phyloP scores from a whole-genome alignment of 2,888 invertebrate genomes.

The Mylabris sibirica region DNA sequence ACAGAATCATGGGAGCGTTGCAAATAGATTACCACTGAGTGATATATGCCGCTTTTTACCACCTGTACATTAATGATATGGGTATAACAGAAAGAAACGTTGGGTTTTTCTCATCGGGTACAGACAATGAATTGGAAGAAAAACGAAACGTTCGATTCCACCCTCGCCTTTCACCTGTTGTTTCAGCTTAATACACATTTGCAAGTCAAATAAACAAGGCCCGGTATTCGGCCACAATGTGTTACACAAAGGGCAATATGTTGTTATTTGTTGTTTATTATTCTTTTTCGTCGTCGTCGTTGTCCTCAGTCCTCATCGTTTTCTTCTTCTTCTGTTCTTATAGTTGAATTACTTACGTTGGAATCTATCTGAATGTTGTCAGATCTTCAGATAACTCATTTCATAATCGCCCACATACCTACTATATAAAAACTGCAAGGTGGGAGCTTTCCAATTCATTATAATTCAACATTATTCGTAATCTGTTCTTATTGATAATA shows the following conservation, averaged over 20 bases:
- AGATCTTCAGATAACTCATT: constrained; percentile 31
- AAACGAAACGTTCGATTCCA: constrained; percentile 20
- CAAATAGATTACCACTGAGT: constrained; percentile 27
- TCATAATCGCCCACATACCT: constrained; percentile 28
- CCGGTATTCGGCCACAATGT: constrained; percentile 21
- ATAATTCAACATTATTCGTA: not conserved
- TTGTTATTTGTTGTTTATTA: not conserved
- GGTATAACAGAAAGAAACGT: not conserved
- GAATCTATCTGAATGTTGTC: constrained; percentile 30
- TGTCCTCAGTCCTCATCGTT: too few species aligned
- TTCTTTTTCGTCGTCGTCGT: too few species aligned
- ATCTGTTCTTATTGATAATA: not conserved
- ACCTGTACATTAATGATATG: not conserved
- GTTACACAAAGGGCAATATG: constrained; percentile 25
- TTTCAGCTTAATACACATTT: constrained; percentile 20
- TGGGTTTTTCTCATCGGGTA: not conserved
- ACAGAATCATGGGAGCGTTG: constrained; percentile 25
- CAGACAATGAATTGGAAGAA: not conserved
- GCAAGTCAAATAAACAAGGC: constrained; percentile 31
- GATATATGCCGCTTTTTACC: constrained; percentile 16
- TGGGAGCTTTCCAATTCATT: not conserved
- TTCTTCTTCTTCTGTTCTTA: not conserved
- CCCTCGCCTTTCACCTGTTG: constrained; percentile 37
- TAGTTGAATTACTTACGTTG: constrained; percentile 21
- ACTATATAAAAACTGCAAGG: not conserved